Base-by-base conservation (phyloP, 2,113 vertebrate species). In the Canis aureus region DNA sequence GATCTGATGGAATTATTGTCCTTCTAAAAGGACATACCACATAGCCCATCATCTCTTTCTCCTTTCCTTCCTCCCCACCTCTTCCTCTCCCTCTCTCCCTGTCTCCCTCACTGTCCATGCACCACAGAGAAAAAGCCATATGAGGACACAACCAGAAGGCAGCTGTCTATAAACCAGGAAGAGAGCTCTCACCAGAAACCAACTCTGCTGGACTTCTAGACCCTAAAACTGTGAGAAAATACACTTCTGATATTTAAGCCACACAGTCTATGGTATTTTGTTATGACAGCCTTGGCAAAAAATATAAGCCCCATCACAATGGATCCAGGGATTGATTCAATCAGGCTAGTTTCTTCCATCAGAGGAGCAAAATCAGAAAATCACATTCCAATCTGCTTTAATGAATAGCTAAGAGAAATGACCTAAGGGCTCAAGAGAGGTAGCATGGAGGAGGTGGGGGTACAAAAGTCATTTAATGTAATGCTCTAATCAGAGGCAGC, bases 131-230 rank as follows among this genome's bases (percentile, higher is more conserved):
- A 71, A 83, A 94, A 43, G 32, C 11, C 51, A 32, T 1, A 4
- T 16, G 32, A 38, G 32, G 27, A 11, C n/a, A 60, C 10, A 73
- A 29, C 22, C 79, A 89, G 38, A 89, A 89, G 29, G n/a, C n/a
- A 55, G 32, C 17, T 32, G 25, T 49, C 55, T 29, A 4, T 12
- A 89, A 92, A 64, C 32, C 35, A 12, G 4, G 15, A 60, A 64
- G n/a, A 78, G 27, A 91, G 8, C 13, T 20, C 25, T 60, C 27
- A 87, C 1, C 51, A 91, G 81, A 95, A 95, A 71, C 35, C 49
- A 69, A 9, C 22, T 29, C 69, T 81, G 15, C 17, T 80, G 89
- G 62, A 73, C 11, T n/a, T 57, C 2, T 6, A 69, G 19, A 5
- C 1, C 73, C 35, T 11, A 55, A 53, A 79, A 80, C 35, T 17